phyloP scores from a whole-genome alignment of 2,797 vertebrate genomes.

The Leucoraja ocellata region DNA sequence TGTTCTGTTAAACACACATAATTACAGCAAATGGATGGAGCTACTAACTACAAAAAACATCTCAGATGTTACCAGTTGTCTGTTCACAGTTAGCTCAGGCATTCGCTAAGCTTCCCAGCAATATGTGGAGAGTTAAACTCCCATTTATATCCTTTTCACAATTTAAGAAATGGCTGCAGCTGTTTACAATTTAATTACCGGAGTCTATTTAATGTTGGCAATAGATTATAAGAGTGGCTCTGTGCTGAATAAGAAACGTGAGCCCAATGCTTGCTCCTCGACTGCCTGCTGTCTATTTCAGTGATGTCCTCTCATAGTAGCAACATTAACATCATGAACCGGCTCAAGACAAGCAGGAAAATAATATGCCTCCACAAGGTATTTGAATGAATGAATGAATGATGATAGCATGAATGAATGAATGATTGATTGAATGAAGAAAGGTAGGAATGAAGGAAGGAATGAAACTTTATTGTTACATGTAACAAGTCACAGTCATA shows the following conservation, averaged over 20 bases:
- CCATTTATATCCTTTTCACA: not conserved
- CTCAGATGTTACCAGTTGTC: constrained; percentile 25
- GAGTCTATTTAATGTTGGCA: not conserved
- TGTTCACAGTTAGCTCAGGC: not conserved
- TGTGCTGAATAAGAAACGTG: not conserved
- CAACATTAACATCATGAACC: not conserved
- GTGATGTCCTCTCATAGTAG: not conserved
- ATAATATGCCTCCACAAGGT: too few species aligned
- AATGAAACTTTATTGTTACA: too few species aligned
- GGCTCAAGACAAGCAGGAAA: not conserved
- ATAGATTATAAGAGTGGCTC: not conserved
- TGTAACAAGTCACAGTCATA: too few species aligned
- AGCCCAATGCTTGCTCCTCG: not conserved
- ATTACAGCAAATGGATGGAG: constrained; percentile 2
- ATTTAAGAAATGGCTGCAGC: not conserved
- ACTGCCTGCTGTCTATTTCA: not conserved
- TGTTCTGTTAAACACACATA: constrained; percentile 27
- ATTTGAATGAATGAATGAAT: too few species aligned
- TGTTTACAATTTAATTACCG: constrained; percentile 14
- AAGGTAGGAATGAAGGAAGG: too few species aligned
- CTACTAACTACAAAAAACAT: constrained; percentile 1
- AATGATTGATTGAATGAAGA: too few species aligned
- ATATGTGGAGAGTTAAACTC: not conserved
- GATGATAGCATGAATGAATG: too few species aligned
- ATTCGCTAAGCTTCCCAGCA: not conserved